Evolutionary conservation across 2,888 invertebrate genomes (phyloP).

Genomic region (Augochlorella aurata): DNA sequence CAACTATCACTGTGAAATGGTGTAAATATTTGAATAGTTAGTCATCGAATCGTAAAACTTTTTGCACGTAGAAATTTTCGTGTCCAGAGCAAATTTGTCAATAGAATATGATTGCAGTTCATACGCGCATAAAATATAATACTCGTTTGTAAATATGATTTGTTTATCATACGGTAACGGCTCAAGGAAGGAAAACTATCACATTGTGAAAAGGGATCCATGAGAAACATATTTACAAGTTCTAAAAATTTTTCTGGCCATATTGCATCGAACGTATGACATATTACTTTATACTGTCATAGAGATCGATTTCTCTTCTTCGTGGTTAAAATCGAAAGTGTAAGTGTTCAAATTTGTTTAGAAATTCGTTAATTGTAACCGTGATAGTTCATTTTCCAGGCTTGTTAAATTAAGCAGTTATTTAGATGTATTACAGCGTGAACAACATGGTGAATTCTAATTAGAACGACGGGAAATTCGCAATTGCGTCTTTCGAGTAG

Average conservation of each 20-base stretch:
- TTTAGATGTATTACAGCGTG: not conserved
- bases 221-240: too few relatives aligned
- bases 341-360: too few relatives aligned
- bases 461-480: not conserved
- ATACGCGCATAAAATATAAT: too few relatives aligned
- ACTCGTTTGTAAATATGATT: too few relatives aligned
- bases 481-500: not conserved
- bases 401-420: not conserved
- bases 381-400: conserved; percentile 14
- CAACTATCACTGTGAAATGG: not conserved
- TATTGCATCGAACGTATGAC: too few relatives aligned
- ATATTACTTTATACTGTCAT: not conserved
- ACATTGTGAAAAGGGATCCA: too few relatives aligned
- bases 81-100: too few relatives aligned
- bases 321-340: not conserved
- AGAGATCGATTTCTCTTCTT: not conserved
- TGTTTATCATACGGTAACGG: too few relatives aligned
- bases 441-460: conserved; percentile 1
- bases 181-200: too few relatives aligned
- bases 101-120: not conserved
- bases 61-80: too few relatives aligned
- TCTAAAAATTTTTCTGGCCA: too few relatives aligned
- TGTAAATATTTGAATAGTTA: not conserved
- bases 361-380: conserved; percentile 14
- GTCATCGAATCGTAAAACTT: too few relatives aligned